Evolutionary conservation across 2,888 invertebrate genomes (phyloP).

Genomic region (Cyclophora punctaria): DNA sequence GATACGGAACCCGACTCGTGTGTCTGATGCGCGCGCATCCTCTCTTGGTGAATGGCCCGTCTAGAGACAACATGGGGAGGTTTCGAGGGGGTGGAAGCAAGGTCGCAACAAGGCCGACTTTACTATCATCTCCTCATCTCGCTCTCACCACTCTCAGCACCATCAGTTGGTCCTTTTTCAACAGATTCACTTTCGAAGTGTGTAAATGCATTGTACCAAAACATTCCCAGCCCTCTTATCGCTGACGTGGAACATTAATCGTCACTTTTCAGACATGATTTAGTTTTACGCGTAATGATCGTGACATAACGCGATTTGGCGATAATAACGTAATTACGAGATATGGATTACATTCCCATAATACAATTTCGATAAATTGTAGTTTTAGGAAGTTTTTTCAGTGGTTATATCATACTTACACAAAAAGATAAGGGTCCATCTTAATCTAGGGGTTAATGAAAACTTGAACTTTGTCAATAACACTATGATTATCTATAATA

Average conservation of each 20-base stretch:
- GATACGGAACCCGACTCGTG: constrained; percentile 52
- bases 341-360: neutral
- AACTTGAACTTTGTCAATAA: constrained; percentile 52
- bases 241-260: constrained; percentile 27
- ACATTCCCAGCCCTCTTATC: constrained; percentile 25
- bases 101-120: constrained; percentile 62
- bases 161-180: constrained; percentile 29
- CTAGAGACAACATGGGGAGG: constrained; percentile 45
- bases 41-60: constrained; percentile 63
- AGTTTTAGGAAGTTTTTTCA: too few relatives aligned
- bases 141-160: constrained; percentile 23
- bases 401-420: constrained; percentile 1
- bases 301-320: too few relatives aligned
- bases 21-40: constrained; percentile 58
- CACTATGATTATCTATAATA: constrained; percentile 28
- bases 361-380: too few relatives aligned
- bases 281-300: constrained; percentile 11
- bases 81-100: constrained; percentile 49
- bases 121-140: constrained; percentile 54
- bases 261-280: constrained; percentile 20
- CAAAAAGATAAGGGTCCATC: constrained; percentile 10
- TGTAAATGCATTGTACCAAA: constrained; percentile 51
- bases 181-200: constrained; percentile 50
- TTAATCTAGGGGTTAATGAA: constrained; percentile 48
- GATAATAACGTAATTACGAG: neutral